Evolutionary conservation across 2,888 invertebrate genomes (phyloP).

Genomic region (Xanthia icteritia): DNA sequence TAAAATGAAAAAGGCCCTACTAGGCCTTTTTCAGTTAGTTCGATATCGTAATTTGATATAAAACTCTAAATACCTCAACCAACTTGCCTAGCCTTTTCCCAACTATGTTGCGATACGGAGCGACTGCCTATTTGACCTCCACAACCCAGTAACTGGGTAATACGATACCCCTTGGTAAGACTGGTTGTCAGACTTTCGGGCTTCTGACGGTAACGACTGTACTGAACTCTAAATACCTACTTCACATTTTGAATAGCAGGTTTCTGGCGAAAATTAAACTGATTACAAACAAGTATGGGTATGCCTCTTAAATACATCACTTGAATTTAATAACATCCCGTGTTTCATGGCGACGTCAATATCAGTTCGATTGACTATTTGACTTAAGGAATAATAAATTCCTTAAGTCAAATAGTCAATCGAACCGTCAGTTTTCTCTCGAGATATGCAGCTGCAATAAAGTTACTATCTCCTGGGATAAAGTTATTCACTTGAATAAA

Average conservation of each 20-base stretch:
- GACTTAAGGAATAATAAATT: too few relatives aligned
- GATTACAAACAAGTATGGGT: neutral
- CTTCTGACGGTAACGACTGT: too few relatives aligned
- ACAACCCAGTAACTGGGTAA: too few relatives aligned
- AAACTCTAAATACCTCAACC: neutral
- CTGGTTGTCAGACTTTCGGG: too few relatives aligned
- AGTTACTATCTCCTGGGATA: neutral
- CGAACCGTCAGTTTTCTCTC: neutral
- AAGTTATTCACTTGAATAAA: conserved; percentile 16
- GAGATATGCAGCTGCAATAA: neutral
- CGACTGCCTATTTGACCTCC: too few relatives aligned
- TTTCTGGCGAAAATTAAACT: neutral
- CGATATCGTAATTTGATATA: neutral
- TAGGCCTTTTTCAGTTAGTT: neutral
- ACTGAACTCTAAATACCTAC: neutral
- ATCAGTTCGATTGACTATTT: too few relatives aligned
- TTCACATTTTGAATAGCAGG: too few relatives aligned
- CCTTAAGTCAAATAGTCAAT: neutral
- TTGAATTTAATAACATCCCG: neutral
- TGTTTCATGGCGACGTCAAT: too few relatives aligned
- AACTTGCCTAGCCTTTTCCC: too few relatives aligned
- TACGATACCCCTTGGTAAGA: too few relatives aligned
- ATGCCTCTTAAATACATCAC: neutral
- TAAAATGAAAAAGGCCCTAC: neutral
- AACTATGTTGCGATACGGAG: too few relatives aligned